Evolutionary conservation across 2,797 vertebrate genomes (phyloP), one percentile per base, ranked within the genome.

Genomic region (Falco columbarius): DNA sequence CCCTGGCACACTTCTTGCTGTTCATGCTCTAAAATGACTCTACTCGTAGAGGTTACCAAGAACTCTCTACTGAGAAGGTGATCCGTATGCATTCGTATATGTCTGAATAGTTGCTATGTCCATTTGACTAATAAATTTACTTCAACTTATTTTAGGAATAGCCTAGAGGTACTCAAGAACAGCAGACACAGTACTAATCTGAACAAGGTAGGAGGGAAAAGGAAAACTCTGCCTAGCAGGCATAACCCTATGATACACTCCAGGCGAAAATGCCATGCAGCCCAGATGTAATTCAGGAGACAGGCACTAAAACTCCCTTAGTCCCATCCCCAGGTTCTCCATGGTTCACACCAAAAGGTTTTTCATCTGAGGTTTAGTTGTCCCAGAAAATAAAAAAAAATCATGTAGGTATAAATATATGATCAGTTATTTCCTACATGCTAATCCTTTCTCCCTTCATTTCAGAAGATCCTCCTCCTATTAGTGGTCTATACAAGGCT

Each of bases 321-420:
- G 59, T 47, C 10, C 8, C 27, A 70, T 34, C 21, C n/a, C 18
- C 30, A 58, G 2, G 44, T 47, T 42, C 30, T 58, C 49, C 0
- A 0, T 54, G 18, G 18, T 34, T 63, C 30, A 42, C 11, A 30
- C 38, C 27, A 61, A 55, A 55, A 79, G 8, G 2, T 34, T 82
- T 73, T 82, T 29, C 19, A 52, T 55, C 40, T 30, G 5, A 46
- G 16, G 6, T 68, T 66, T 36, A 56, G 5, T 14, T 56, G 6
- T 15, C 10, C 17, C 55, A 34, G 12, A 44, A 56, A 61, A 65
- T 34, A 20, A 42, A n/a, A 54, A 36, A 36, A 47, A 71, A 14
- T 16, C 17, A 47, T 0, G 2, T 10, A 8, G 18, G 19, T 47
- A 38, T 2, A 56, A 86, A 58, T 47, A 58, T 0, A 0, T 8